Conservation (phyloP, 2,113 vertebrate genomes). For the Pangasianodon hypophthalmus region DNA sequence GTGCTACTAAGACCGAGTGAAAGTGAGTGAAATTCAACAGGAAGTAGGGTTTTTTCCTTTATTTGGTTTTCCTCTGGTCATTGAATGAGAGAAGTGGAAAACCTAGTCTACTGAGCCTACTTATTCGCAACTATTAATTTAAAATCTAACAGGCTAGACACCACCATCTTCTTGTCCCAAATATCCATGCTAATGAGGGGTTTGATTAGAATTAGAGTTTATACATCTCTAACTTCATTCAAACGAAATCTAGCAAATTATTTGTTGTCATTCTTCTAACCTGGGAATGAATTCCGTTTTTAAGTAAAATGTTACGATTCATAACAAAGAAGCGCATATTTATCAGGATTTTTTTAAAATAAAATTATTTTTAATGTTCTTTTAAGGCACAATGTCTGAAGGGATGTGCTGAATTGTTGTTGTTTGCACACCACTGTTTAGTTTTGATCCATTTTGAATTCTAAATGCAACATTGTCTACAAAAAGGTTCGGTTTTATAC, state of each 20-base stretch:
- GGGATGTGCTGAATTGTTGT: neutral
- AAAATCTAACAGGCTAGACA: neutral
- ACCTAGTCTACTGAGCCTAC: no score
- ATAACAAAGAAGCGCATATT: neutral
- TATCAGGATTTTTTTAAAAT: no score
- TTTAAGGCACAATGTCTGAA: neutral
- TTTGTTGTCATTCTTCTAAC: neutral
- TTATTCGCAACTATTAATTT: no score
- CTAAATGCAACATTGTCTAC: neutral
- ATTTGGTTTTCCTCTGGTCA: neutral
- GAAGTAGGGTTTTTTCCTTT: neutral
- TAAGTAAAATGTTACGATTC: neutral
- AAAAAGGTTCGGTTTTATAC: neutral
- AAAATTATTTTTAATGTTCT: neutral
- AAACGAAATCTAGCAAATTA: neutral
- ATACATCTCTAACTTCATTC: neutral
- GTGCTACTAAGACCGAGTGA: neutral
- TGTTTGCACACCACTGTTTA: neutral
- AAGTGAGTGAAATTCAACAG: neutral
- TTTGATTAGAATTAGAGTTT: neutral
- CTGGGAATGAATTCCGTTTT: neutral
- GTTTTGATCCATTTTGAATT: neutral
- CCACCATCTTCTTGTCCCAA: neutral
- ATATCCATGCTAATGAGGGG: neutral
- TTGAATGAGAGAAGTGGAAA: no score